A percentile compares a stretch with the other conserved stretches of the same genome.
phyloP scores from a whole-genome alignment of 2,888 invertebrate species.

The Taphrorychus bicolor region DNA sequence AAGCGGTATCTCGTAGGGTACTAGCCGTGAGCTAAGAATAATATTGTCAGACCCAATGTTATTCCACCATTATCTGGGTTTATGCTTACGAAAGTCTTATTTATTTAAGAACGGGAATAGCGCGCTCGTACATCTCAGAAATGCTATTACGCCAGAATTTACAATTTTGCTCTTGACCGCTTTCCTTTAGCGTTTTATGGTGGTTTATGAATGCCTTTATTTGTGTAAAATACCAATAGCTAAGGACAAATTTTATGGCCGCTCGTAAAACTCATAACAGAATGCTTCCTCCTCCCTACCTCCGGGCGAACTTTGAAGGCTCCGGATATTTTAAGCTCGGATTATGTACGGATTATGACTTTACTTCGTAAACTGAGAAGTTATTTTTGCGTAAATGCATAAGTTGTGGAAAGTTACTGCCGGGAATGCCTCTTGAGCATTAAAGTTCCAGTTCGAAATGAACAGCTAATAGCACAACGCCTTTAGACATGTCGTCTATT shows the following conservation, averaged over 20 bases:
- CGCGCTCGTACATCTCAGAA: slow-evolving; percentile 7
- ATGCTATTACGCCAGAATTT: slow-evolving; percentile 12
- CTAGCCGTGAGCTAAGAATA: neutral
- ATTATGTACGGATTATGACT: neutral
- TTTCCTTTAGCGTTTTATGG: slow-evolving; percentile 18
- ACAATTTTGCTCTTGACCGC: slow-evolving; percentile 30
- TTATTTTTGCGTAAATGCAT: neutral
- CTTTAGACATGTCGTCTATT: neutral
- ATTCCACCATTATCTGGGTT: neutral
- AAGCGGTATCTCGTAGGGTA: neutral
- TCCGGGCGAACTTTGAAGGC: neutral
- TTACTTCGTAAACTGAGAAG: neutral
- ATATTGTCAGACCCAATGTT: neutral
- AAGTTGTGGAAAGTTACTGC: neutral
- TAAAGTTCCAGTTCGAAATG: neutral
- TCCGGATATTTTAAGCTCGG: neutral
- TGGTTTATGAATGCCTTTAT: slow-evolving; percentile 23
- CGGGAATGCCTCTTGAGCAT: neutral
- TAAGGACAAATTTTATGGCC: slow-evolving; percentile 14
- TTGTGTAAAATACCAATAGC: slow-evolving; percentile 23
- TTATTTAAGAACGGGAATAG: slow-evolving; percentile 6
- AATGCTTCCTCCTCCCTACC: neutral
- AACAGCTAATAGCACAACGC: no score
- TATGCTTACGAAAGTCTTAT: neutral
- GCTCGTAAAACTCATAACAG: slow-evolving; percentile 9